Percentiles rank a stretch among this genome's conserved stretches.
Conservation (phyloP, 2,888 invertebrate genomes). For the Aphelenchoides bicaudatus region DNA sequence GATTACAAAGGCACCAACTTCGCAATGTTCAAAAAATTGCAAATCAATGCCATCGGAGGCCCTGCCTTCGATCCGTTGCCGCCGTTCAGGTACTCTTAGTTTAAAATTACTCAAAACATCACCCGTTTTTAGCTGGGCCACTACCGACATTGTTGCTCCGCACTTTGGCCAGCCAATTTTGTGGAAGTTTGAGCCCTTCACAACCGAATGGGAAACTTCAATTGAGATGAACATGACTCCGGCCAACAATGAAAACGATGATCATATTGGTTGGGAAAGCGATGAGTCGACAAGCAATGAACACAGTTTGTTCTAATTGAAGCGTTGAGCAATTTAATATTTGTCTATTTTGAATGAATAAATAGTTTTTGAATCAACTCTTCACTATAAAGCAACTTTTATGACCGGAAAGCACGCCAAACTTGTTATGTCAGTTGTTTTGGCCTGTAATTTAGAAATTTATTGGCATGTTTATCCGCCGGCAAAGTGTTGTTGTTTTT, state of each 20-base stretch:
- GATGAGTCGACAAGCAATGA: no score
- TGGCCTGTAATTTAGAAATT: no score
- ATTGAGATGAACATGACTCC: conserved; percentile 24
- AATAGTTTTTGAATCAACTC: no score
- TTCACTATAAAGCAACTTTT: no score
- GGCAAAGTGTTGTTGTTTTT: no score
- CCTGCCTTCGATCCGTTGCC: conserved; percentile 68
- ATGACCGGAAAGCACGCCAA: no score
- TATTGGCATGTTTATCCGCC: no score
- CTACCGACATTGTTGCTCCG: conserved; percentile 64
- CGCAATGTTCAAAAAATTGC: conserved; percentile 61
- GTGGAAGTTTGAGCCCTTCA: conserved; percentile 71
- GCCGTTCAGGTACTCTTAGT: conserved; percentile 67
- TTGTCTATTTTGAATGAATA: no score
- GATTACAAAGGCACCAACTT: conserved; percentile 64
- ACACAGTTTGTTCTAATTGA: no score
- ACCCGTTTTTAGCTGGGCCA: conserved; percentile 68
- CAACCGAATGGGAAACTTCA: conserved; percentile 48
- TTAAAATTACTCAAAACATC: background rate
- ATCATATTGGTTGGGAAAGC: no score
- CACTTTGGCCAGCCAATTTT: conserved; percentile 74
- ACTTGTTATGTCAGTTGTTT: no score
- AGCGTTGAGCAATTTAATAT: no score
- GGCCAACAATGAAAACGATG: background rate
- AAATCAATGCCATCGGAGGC: conserved; percentile 67